A percentile compares a stretch with the other conserved stretches of the same genome.
Evolutionary conservation across 2,888 invertebrate species (phyloP).

Genomic region (Taphrorychus bicolor): DNA sequence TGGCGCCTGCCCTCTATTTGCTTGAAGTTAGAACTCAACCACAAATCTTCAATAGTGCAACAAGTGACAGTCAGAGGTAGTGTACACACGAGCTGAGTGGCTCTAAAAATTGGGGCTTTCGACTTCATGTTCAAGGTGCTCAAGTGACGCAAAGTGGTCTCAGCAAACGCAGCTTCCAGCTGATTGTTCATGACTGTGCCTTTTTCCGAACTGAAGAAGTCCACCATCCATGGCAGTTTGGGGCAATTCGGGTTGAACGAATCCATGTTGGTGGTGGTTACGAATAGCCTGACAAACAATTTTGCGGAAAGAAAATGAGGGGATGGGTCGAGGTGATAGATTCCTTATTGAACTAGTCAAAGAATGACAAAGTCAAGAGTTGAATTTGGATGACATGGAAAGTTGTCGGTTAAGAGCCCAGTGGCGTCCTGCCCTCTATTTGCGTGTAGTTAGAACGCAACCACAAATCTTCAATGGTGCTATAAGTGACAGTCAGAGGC

Average conservation of each 20-base stretch:
- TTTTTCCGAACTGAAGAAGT: constrained; percentile 53
- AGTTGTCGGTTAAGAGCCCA: too few relatives aligned
- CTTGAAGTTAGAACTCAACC: too few relatives aligned
- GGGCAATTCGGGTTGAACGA: constrained; percentile 48
- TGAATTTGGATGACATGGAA: too few relatives aligned
- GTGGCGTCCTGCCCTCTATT: too few relatives aligned
- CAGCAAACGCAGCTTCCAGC: constrained; percentile 61
- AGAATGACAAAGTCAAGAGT: too few relatives aligned
- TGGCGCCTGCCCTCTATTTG: too few relatives aligned
- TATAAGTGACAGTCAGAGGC: constrained; percentile 49
- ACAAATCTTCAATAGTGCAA: constrained; percentile 61
- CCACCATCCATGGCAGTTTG: constrained; percentile 58
- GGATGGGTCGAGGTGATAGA: too few relatives aligned
- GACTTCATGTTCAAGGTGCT: constrained; percentile 60
- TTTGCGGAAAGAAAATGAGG: too few relatives aligned
- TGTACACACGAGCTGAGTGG: constrained; percentile 66
- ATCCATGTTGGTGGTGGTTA: constrained; percentile 15
- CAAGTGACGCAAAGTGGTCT: constrained; percentile 62
- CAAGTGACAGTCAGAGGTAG: constrained; percentile 54
- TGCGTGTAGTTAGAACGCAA: too few relatives aligned
- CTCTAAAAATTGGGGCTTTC: constrained; percentile 60
- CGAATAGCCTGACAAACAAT: too few relatives aligned
- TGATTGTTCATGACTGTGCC: constrained; percentile 62
- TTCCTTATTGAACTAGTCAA: too few relatives aligned
- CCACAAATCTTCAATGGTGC: constrained; percentile 62